phyloP scores from a whole-genome alignment of 2,888 invertebrate species.

The Anticlea derivata region DNA sequence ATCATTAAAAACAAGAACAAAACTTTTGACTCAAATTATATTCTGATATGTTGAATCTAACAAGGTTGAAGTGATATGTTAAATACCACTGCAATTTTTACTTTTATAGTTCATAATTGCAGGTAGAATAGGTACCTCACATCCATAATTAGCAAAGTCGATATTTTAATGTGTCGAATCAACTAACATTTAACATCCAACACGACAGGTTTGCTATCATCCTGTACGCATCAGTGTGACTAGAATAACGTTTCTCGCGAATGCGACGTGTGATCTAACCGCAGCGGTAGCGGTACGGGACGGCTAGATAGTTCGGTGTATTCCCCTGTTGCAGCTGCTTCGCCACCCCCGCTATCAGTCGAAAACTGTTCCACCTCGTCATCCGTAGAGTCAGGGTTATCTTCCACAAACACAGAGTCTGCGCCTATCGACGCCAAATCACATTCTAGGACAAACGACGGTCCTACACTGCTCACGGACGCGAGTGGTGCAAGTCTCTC shows the following conservation, averaged over 20 bases:
- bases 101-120: not conserved
- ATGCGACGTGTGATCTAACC: slow-evolving; percentile 82
- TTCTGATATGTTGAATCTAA: slow-evolving; percentile 69
- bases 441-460: slow-evolving; percentile 87
- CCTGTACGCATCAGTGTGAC: slow-evolving; percentile 48
- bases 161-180: slow-evolving; percentile 65
- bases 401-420: slow-evolving; percentile 92
- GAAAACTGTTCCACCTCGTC: slow-evolving; percentile 93
- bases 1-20: not conserved
- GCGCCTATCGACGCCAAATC: slow-evolving; percentile 89
- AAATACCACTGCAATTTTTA: slow-evolving; percentile 44
- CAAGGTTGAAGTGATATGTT: slow-evolving; percentile 62
- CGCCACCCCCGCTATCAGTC: slow-evolving; percentile 89
- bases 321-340: slow-evolving; percentile 61
- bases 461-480: slow-evolving; percentile 91
- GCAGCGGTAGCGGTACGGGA: slow-evolving; percentile 62
- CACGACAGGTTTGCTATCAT: slow-evolving; percentile 41
- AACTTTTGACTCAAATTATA: slow-evolving; percentile 45
- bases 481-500: slow-evolving; percentile 89
- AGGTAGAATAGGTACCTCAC: not conserved
- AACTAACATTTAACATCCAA: slow-evolving; percentile 64
- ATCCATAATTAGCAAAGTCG: slow-evolving; percentile 46
- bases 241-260: slow-evolving; percentile 93
- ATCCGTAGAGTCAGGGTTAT: slow-evolving; percentile 89
- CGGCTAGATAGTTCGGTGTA: slow-evolving; percentile 73